Percentiles rank a stretch among this genome's conserved stretches.
These are phyloP conservation scores for Ichneumoninae sp. DNA, from an alignment of 2,888 invertebrate genomes.

Conservation along the genomic window DNA sequence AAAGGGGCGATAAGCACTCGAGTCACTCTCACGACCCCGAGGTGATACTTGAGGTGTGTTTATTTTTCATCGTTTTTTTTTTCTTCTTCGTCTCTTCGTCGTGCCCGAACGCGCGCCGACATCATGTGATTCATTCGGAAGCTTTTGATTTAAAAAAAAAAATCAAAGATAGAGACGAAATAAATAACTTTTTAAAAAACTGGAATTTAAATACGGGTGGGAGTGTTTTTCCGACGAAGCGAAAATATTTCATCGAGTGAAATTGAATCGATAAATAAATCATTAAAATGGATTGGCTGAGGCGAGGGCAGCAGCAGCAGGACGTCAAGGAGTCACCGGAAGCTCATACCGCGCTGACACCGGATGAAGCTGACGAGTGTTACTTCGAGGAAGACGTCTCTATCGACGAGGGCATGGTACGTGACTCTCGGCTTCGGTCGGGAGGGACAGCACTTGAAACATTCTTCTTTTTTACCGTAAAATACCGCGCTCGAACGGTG, in stretches of 20 bases:
- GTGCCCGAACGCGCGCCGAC: conserved; percentile 33
- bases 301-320: conserved; percentile 77
- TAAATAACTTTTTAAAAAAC: background rate
- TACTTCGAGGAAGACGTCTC: conserved; percentile 81
- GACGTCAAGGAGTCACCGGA: conserved; percentile 77
- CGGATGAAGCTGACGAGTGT: conserved; percentile 80
- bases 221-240: background rate
- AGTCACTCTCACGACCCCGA: conserved; percentile 60
- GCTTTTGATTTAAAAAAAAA: background rate
- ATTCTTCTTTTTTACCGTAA: background rate
- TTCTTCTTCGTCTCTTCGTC: conserved; percentile 7
- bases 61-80: conserved; percentile 4
- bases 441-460: conserved; percentile 30
- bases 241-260: background rate
- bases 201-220: background rate
- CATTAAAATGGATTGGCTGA: conserved; percentile 80
- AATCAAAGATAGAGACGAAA: background rate
- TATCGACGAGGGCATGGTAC: conserved; percentile 83
- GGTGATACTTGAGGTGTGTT: conserved; percentile 37
- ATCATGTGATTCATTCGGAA: conserved; percentile 32
- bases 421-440: conserved; percentile 71
- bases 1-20: conserved; percentile 63
- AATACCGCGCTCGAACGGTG: background rate
- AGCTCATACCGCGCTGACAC: conserved; percentile 73
- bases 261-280: conserved; percentile 9